Evolutionary conservation across 2,113 vertebrate species (phyloP), one percentile per base, ranked within the genome.

Genomic region (Gracilinanus agilis): DNA sequence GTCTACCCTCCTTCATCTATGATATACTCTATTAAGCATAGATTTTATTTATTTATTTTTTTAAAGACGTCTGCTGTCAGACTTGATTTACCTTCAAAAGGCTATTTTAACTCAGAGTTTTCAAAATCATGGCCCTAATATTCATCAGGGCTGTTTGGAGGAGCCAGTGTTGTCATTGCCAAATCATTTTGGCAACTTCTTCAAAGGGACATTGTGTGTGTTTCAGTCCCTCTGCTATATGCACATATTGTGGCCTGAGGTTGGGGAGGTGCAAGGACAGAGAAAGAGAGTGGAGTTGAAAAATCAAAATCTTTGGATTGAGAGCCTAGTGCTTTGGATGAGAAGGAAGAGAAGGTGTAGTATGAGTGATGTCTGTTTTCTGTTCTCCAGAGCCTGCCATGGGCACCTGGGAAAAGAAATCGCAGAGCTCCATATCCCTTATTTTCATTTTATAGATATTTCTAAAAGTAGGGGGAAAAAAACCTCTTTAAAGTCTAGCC

Each of bases 71-170:
- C 95, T 96, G 0, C 93, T 97, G 92, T 97, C 97, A 93, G 90
- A 67, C 61, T 96, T 97, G 90, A 95, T 98, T 98, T 97, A 92
- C 93, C 83, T 97, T 92, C 40, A 92, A 24, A 94, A 90, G 10
- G 19, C n/a, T 9, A 56, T 0, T 93, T 96, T 13, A 94, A 54
- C 92, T 97, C 44, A 95, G 92, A 93, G 92, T n/a, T 95, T 93
- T 96, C 95, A 94, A 89, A 91, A 44, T 24, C 61, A 3, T 1
- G 2, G 19, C 97, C 92, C 90, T 56, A 49, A 0, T 54, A 40
- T 94, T 94, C 44, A 27, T 96, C 90, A 95, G 53, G 13, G 12
- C 58, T 44, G 91, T 67, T 92, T 11, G 0, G 10, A n/a, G 44
- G 44, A 96, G 2, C 0, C 0, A 0, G 9, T 54, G 16, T 54